Conservation (phyloP, 2,888 invertebrate species). For the Punctoribates punctum region DNA sequence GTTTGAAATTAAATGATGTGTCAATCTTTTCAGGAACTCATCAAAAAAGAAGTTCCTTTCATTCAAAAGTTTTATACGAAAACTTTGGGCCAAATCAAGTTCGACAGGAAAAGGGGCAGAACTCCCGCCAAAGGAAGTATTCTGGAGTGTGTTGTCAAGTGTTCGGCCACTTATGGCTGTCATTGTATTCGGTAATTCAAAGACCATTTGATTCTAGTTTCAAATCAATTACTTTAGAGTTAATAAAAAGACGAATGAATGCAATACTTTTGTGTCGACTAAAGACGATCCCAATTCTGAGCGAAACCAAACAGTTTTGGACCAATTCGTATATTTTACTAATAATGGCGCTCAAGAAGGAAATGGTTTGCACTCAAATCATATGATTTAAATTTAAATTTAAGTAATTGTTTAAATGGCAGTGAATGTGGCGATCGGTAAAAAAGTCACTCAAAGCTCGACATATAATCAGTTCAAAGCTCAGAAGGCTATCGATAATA, state of each 20-base stretch:
- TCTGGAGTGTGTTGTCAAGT: slow-evolving; percentile 21
- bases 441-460: slow-evolving; percentile 48
- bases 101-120: slow-evolving; percentile 9
- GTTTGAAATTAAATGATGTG: too few relatives aligned
- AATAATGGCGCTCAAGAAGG: background rate
- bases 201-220: background rate
- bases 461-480: slow-evolving; percentile 47
- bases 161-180: slow-evolving; percentile 24
- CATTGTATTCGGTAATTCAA: slow-evolving; percentile 27
- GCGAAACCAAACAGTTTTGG: background rate
- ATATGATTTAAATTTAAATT: background rate
- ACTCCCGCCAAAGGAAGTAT: background rate
- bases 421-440: slow-evolving; percentile 46
- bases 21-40: background rate
- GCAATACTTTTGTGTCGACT: background rate
- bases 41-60: background rate
- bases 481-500: slow-evolving; percentile 47
- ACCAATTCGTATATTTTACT: slow-evolving; percentile 6
- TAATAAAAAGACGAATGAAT: slow-evolving; percentile 19
- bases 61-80: slow-evolving; percentile 17
- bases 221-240: background rate
- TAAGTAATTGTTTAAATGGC: background rate
- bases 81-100: slow-evolving; percentile 15
- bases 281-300: slow-evolving; percentile 16
- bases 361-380: background rate